Conservation (phyloP, 1,140 invertebrate genomes). For the Galendromus occidentalis region DNA sequence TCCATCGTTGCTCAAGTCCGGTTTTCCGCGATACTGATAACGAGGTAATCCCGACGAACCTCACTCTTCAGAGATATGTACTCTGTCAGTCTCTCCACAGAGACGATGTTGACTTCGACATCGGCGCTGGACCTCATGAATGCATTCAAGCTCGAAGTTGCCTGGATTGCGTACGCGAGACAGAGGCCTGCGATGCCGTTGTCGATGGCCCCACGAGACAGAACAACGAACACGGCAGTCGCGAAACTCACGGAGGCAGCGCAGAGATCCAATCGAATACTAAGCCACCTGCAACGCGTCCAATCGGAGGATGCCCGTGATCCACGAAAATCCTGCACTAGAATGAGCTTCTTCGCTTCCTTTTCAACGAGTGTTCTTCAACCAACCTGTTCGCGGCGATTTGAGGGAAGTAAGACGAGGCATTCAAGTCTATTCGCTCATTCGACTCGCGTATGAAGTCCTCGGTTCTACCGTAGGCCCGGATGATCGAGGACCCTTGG, state of each 20-base stretch:
- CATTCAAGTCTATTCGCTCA: conserved; percentile 33
- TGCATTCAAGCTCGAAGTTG: background rate
- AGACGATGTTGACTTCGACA: conserved; percentile 10
- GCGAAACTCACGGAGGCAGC: conserved; percentile 48
- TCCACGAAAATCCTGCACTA: too few relatives aligned
- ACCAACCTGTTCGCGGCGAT: conserved; percentile 27
- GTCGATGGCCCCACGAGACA: conserved; percentile 27
- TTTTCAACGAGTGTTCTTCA: too few relatives aligned
- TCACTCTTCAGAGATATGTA: conserved; percentile 7
- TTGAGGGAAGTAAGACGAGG: conserved; percentile 30
- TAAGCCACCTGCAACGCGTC: conserved; percentile 56
- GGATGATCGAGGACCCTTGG: conserved; percentile 25
- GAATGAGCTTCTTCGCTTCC: too few relatives aligned
- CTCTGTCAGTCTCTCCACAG: conserved; percentile 1
- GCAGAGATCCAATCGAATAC: conserved; percentile 70
- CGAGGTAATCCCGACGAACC: background rate
- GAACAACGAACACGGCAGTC: conserved; percentile 32
- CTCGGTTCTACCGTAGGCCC: conserved; percentile 9
- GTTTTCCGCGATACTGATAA: too few relatives aligned
- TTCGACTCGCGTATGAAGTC: conserved; percentile 22
- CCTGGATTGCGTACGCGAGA: background rate
- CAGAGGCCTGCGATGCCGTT: conserved; percentile 33
- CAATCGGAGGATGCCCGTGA: too few relatives aligned
- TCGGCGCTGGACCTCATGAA: conserved; percentile 5
- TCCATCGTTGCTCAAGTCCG: background rate